Conservation (phyloP, 2,797 vertebrate genomes). For the Siniperca obscura region DNA sequence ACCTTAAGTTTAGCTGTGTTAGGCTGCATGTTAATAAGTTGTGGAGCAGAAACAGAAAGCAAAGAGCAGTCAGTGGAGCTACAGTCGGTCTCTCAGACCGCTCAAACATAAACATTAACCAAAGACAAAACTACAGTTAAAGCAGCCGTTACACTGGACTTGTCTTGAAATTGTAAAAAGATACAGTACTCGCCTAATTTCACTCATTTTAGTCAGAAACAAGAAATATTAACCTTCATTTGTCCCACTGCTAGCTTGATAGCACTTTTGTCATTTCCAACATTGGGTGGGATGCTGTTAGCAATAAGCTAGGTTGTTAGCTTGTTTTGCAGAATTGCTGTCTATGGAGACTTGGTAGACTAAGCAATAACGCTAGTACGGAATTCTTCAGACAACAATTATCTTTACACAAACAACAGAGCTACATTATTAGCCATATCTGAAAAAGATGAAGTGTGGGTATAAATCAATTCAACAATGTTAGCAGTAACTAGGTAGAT, state of each 20-base stretch:
- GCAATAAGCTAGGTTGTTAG: background rate
- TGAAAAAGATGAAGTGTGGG: no score
- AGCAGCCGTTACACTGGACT: background rate
- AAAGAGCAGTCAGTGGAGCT: constrained; percentile 55
- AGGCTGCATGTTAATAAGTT: constrained; percentile 69
- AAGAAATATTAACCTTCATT: background rate
- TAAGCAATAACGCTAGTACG: background rate
- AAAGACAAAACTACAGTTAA: background rate
- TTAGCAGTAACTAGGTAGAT: background rate
- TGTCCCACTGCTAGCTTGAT: background rate
- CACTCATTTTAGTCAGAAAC: background rate
- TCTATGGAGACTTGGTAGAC: background rate
- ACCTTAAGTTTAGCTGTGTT: constrained; percentile 78
- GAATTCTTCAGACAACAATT: background rate
- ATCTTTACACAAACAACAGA: background rate
- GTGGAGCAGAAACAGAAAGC: constrained; percentile 71
- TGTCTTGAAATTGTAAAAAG: background rate
- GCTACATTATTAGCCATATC: background rate
- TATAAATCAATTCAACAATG: no score
- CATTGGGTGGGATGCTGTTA: background rate
- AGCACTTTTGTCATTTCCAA: background rate
- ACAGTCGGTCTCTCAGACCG: constrained; percentile 18
- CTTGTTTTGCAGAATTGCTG: background rate
- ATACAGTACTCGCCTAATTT: background rate
- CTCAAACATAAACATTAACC: background rate